A percentile compares a stretch with the other conserved stretches of the same genome.
Evolutionary conservation across 2,113 vertebrate genomes (phyloP).

Genomic region (Equus przewalskii): DNA sequence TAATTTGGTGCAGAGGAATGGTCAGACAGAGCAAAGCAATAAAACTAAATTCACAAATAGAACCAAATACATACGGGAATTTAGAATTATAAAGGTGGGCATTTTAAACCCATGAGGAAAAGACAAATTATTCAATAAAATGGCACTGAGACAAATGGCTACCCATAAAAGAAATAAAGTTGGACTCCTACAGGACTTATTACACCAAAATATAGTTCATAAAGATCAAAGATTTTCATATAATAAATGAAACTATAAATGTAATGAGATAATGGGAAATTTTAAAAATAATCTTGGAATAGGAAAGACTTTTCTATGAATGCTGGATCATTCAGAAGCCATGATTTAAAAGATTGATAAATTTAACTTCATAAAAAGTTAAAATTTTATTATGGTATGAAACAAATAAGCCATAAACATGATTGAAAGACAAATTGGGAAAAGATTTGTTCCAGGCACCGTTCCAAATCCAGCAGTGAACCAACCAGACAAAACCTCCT

Average conservation of each 20-base stretch:
- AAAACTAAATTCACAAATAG: constrained; percentile 16
- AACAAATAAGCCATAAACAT: background rate
- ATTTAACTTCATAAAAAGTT: background rate
- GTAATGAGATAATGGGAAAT: background rate
- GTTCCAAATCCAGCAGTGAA: background rate
- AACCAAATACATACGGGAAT: background rate
- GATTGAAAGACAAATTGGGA: background rate
- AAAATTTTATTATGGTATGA: background rate
- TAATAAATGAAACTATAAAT: background rate
- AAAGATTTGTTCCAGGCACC: background rate
- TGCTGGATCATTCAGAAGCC: background rate
- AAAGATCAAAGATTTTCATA: background rate
- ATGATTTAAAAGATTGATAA: background rate
- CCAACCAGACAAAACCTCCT: background rate
- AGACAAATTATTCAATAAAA: background rate
- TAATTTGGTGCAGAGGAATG: background rate
- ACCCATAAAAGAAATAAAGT: background rate
- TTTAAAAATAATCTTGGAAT: background rate
- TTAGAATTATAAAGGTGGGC: background rate
- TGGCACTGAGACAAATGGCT: background rate
- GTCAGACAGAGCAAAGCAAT: background rate
- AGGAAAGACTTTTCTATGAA: background rate
- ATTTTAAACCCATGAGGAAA: background rate
- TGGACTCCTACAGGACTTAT: background rate
- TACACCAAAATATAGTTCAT: constrained; percentile 28